These are phyloP conservation scores for Peromyscus californicus DNA, from an alignment of 2,113 vertebrate species.

Conservation along the genomic window DNA sequence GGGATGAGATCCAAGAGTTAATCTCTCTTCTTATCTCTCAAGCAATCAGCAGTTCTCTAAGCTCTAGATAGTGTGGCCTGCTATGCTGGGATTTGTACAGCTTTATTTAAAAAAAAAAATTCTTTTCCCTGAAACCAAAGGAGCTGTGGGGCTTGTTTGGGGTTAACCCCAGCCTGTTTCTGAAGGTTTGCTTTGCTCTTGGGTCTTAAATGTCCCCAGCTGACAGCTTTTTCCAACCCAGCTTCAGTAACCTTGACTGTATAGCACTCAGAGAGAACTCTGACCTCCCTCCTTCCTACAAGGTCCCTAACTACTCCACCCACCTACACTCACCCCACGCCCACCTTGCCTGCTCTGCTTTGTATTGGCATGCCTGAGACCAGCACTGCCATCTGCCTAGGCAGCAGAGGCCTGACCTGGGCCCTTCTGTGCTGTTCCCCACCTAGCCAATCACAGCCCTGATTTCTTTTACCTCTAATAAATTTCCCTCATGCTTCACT, in stretches of 20 bases:
- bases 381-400: not conserved
- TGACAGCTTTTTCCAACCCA: not conserved
- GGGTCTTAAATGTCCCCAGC: not conserved
- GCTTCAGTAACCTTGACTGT: not conserved
- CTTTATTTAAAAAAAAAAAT: slow-evolving; percentile 48
- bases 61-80: not conserved
- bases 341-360: not conserved
- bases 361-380: not conserved
- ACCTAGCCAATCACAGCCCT: not conserved
- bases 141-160: not conserved
- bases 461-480: not conserved
- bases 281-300: not conserved
- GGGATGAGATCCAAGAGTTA: slow-evolving; percentile 34
- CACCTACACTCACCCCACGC: not conserved
- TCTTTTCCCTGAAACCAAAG: not conserved
- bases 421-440: not conserved
- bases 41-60: slow-evolving; percentile 19
- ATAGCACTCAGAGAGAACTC: not conserved
- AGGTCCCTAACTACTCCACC: not conserved
- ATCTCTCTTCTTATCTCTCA: slow-evolving; percentile 56
- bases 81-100: not conserved
- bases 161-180: not conserved
- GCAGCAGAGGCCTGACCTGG: not conserved
- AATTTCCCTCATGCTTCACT: not conserved
- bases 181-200: not conserved